A percentile compares a stretch with the other conserved stretches of the same genome.
phyloP scores from a whole-genome alignment of 2,888 invertebrate genomes.

The Nysson spinosus region DNA sequence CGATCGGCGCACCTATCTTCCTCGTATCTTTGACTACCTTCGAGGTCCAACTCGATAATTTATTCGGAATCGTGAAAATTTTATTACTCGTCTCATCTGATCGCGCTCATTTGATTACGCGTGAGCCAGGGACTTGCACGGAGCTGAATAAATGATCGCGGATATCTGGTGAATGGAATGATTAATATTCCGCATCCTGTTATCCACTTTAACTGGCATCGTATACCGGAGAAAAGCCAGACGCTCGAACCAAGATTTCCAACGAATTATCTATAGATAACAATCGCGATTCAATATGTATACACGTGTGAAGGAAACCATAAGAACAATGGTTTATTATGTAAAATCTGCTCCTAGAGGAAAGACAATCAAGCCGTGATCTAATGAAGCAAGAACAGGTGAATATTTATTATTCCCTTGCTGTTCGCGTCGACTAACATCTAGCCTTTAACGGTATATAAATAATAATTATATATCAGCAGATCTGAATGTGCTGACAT shows the following conservation, averaged over 20 bases:
- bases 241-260: slow-evolving; percentile 21
- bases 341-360: no score
- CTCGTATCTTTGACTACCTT: background rate
- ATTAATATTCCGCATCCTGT: slow-evolving; percentile 54
- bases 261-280: slow-evolving; percentile 38
- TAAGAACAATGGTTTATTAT: no score
- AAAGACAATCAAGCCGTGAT: no score
- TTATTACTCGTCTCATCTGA: slow-evolving; percentile 42
- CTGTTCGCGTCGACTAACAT: no score
- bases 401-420: no score
- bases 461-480: no score
- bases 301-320: background rate
- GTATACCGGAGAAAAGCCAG: slow-evolving; percentile 32
- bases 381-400: no score
- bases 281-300: slow-evolving; percentile 17
- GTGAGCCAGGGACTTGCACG: slow-evolving; percentile 7
- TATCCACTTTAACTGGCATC: slow-evolving; percentile 28
- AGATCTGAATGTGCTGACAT: no score
- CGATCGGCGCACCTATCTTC: slow-evolving; percentile 37
- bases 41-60: slow-evolving; percentile 32
- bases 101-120: slow-evolving; percentile 20
- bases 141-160: slow-evolving; percentile 46
- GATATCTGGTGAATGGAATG: slow-evolving; percentile 54
- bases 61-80: slow-evolving; percentile 52
- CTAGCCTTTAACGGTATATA: no score